Percentiles rank a stretch among this genome's conserved stretches.
phyloP scores from a whole-genome alignment of 1,140 invertebrate species.

The Euura saliciscinereae region DNA sequence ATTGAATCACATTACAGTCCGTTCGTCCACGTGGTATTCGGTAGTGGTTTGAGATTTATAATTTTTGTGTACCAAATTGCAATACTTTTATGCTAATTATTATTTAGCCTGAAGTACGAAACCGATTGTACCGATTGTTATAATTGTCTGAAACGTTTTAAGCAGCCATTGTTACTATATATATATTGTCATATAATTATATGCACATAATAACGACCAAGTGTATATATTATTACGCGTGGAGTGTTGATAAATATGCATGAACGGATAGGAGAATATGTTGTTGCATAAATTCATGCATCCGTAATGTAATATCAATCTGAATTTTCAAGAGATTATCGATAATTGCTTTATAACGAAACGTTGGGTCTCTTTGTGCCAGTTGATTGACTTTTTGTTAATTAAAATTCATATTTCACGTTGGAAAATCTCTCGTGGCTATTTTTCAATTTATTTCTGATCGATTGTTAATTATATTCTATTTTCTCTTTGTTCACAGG shows the following conservation, averaged over 20 bases:
- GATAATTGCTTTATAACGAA: too few relatives aligned
- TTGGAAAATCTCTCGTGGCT: too few relatives aligned
- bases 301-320: not conserved
- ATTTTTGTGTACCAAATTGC: not conserved
- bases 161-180: not conserved
- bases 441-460: not conserved
- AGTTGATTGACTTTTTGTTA: too few relatives aligned
- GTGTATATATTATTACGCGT: too few relatives aligned
- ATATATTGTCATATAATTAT: not conserved
- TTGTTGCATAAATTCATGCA: too few relatives aligned
- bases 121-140: not conserved
- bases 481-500: not conserved
- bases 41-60: too few relatives aligned
- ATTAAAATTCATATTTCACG: too few relatives aligned
- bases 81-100: constrained; percentile 1
- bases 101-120: not conserved
- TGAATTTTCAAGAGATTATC: not conserved
- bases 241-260: too few relatives aligned
- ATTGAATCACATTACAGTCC: not conserved
- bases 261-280: too few relatives aligned
- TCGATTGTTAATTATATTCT: not conserved
- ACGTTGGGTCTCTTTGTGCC: not conserved
- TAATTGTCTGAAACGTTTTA: not conserved
- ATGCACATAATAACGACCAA: not conserved
- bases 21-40: not conserved